Percentiles rank a stretch among this genome's conserved stretches.
Evolutionary conservation across 37 sponge, comb jelly and placozoan species (phyloP).

Genomic region (Haliclona indistincta): DNA sequence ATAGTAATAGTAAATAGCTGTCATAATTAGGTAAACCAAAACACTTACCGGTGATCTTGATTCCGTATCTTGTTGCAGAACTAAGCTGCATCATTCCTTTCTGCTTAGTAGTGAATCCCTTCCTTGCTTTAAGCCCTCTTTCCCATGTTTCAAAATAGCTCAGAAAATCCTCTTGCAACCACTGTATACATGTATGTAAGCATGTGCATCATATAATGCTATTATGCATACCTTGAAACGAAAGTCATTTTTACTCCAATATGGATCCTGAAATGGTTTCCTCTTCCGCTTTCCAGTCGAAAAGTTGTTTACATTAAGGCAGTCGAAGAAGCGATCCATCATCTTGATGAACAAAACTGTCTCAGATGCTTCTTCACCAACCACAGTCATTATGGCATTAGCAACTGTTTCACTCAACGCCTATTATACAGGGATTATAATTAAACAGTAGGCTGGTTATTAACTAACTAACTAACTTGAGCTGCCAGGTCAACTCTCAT

Average conservation of each 20-base stretch:
- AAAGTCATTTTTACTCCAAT: not conserved
- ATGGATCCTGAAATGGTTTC: conserved; percentile 5
- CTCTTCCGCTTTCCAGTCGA: not conserved
- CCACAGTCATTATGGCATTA: not conserved
- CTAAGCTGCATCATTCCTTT: conserved; percentile 15
- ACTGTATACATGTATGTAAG: conserved; percentile 2
- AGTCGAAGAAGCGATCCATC: not conserved
- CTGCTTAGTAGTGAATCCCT: conserved; percentile 5
- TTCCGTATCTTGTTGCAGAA: conserved; percentile 19
- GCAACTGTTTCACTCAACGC: conserved; percentile 11
- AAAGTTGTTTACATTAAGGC: conserved; percentile 2
- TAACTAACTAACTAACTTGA: no score
- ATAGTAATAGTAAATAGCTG: not conserved
- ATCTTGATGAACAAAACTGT: conserved; percentile 14
- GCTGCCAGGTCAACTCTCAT: conserved; percentile 30
- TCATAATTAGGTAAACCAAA: not conserved
- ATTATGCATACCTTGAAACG: not conserved
- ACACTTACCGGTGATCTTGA: conserved; percentile 23
- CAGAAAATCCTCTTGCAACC: conserved; percentile 37
- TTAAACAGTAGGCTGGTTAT: no score
- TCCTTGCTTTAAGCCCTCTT: not conserved
- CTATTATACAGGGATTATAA: not conserved
- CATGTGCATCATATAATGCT: not conserved
- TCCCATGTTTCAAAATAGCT: conserved; percentile 47
- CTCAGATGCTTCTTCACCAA: not conserved